Base-by-base conservation (phyloP, 2,113 vertebrate species). In the Syngnathus floridae region DNA sequence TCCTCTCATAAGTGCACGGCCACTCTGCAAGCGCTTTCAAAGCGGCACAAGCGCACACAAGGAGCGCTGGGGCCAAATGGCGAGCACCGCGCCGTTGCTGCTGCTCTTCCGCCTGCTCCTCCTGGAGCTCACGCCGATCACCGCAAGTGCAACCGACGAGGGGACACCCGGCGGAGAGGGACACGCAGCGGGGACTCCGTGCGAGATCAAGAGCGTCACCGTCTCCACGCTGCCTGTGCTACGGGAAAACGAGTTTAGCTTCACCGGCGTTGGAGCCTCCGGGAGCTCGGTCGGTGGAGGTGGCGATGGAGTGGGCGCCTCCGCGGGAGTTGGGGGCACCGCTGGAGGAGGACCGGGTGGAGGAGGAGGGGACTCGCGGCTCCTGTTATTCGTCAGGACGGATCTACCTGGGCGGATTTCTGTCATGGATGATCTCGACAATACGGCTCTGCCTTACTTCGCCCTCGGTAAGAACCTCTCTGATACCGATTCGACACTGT, bases 401-500 rank as follows among this genome's bases (percentile, higher is more conserved):
- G 96, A 98, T 89, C 89, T 97, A 82, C 95, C 96, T 43, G 96
- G 95, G 75, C 90, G 91, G 89, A 92, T 98, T 81, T 93, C 95
- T 40, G 95, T 98, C 70, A 92, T 94, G 90, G 96, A 98, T 90
- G 96, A 98, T 89, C 92, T 98, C 86, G 95, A 98, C 89, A 98
- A 98, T 91, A 98, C 96, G 4, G 96, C 96, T 88, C 94, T 98
- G 80, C 96, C 96, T 66, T 98, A 95, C 92, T 98, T 98, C 91
- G 95, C 94, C 43, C 93, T 98, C 75, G 95, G 96, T 98, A 91
- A 93, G 93, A 71, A 66, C 67, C 65, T 69, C 76, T 78, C 52
- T 64, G 69, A 41, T 58, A 0, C 69, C 58, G 51, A 56, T 48
- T 41, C 62, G 41, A 55, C 40, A 41, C 58, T 56, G 76, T 58